These are phyloP conservation scores for Rhagonycha lutea DNA, from an alignment of 2,888 invertebrate genomes.

Conservation along the genomic window DNA sequence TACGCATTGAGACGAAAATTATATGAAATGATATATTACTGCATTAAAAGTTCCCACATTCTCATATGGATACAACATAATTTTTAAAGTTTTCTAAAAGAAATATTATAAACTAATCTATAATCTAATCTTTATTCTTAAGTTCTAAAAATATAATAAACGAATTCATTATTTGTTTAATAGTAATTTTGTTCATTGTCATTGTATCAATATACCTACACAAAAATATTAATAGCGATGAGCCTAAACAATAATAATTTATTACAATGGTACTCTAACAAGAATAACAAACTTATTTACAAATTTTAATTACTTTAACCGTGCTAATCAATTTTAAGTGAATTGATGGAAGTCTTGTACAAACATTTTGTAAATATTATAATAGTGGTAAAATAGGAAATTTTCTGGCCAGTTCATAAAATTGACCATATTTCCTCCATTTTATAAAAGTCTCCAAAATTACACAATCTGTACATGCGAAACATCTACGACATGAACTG, in stretches of 20 bases:
- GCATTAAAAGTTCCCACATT: too few species aligned
- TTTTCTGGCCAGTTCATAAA: too few species aligned
- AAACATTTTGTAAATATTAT: background rate
- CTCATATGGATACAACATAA: too few species aligned
- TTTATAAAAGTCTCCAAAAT: too few species aligned
- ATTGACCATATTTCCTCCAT: too few species aligned
- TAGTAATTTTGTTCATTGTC: background rate
- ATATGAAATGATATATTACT: background rate
- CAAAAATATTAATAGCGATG: background rate
- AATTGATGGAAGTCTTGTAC: background rate
- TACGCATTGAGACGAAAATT: background rate
- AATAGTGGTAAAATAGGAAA: too few species aligned
- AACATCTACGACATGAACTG: too few species aligned
- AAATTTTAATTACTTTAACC: background rate
- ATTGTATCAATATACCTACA: background rate
- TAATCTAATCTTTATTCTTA: background rate
- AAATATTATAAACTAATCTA: too few species aligned
- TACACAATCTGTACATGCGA: too few species aligned
- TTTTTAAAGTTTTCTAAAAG: background rate
- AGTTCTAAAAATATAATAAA: too few species aligned
- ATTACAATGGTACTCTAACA: too few species aligned
- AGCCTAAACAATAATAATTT: background rate
- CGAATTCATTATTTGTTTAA: background rate
- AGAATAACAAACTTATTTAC: background rate
- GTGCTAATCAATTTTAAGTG: background rate